A percentile compares a stretch with the other conserved stretches of the same genome.
phyloP scores from a whole-genome alignment of 2,888 invertebrate species.

The Mycalesis mineus region DNA sequence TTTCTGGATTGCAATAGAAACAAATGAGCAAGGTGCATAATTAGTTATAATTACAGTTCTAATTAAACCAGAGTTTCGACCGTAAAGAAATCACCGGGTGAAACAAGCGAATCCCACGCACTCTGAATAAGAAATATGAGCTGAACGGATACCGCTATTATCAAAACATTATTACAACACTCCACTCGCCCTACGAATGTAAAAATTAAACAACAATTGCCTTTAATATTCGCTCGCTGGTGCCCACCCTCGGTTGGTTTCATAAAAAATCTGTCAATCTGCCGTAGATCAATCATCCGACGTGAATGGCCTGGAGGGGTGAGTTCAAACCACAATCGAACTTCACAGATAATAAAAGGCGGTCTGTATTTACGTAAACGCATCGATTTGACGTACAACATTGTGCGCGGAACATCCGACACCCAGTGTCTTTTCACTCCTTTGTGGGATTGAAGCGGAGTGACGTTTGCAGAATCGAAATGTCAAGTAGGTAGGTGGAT shows the following conservation, averaged over 20 bases:
- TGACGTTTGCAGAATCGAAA: conserved; percentile 54
- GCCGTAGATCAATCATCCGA: conserved; percentile 75
- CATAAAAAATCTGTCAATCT: conserved; percentile 77
- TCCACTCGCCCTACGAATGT: conserved; percentile 71
- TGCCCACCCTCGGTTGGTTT: conserved; percentile 65
- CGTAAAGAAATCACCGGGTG: conserved; percentile 42
- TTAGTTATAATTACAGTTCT: conserved; percentile 49
- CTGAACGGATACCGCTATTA: conserved; percentile 76
- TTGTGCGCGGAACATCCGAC: conserved; percentile 60
- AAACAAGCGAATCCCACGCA: conserved; percentile 63
- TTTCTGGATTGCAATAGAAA: conserved; percentile 21
- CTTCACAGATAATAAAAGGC: conserved; percentile 71
- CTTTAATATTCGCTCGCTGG: conserved; percentile 74
- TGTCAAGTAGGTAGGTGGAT: conserved; percentile 56
- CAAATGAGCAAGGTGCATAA: conserved; percentile 53
- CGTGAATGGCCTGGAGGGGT: conserved; percentile 67
- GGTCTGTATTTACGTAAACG: conserved; percentile 75
- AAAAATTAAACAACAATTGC: conserved; percentile 79
- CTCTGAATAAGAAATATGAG: conserved; percentile 76
- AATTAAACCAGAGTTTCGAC: conserved; percentile 51
- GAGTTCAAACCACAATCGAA: conserved; percentile 65
- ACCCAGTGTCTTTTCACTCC: conserved; percentile 48
- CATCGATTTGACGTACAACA: conserved; percentile 70
- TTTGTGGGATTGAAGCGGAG: conserved; percentile 53
- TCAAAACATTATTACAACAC: conserved; percentile 79